Evolutionary conservation across 30 jellyfish, hydroid and myxozoan genomes (phyloP), one percentile per base, ranked within the genome.

Genomic region (Aurelia coerulea): DNA sequence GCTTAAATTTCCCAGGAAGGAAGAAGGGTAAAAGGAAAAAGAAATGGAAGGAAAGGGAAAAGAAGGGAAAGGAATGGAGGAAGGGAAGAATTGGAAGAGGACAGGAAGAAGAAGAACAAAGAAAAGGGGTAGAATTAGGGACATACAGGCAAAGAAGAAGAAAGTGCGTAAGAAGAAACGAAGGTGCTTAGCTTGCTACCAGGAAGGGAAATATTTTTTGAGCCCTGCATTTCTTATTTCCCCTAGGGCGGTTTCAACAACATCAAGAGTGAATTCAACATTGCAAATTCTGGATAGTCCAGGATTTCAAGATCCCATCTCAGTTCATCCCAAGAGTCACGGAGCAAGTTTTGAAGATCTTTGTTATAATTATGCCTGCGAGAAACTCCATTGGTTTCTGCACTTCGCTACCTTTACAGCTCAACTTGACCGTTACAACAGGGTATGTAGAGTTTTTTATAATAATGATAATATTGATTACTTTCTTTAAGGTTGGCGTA

Each of bases 351-450:
- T 89, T 76, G 95, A 89, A 78, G 99, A 95, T 68, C 88, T 95
- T 31, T 86, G 97, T 56, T 76, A 66, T 80, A 95, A 95, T 67
- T 95, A 95, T 76, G 93, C 97, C 4, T 85, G 97, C 64, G 99
- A 95, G 83, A 95, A 90, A 66, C 81, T 95, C 17, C 97, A 95
- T 50, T 95, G 99, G 99, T 85, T 95, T 50, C 64, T 79, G 83
- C 97, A 95, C 70, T 89, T 74, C 59, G 83, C 97, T 29, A 85
- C 97, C 6, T 89, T 95, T 80, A 85, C 97, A 10, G 73, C 86
- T 49, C 95, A 81, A 58, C 90, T 87, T 39, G 99, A 95, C 77
- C 79, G 97, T 62, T 95, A 95, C 76, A 85, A 79, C 79, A 58
- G 99, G 90, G 99, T 95, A 46, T 46, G 56, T 46, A 46, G 12